phyloP scores from a whole-genome alignment of 2,888 invertebrate species.

The Lochmaea crataegi region DNA sequence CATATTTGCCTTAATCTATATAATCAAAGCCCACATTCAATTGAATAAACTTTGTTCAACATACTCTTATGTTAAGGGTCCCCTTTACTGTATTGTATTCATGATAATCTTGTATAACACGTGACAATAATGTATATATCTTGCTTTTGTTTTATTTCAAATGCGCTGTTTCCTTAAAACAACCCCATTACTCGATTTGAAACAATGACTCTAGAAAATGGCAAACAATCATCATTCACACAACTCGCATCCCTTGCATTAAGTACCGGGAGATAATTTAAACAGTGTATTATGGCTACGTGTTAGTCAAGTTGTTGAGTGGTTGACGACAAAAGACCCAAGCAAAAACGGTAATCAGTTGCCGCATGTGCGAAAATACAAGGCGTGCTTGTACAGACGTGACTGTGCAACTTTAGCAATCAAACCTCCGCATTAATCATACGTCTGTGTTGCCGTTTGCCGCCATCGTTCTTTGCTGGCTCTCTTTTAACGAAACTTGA shows the following conservation, averaged over 20 bases:
- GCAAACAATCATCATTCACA: not conserved
- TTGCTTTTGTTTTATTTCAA: not conserved
- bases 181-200: not conserved
- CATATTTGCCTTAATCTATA: too few species aligned
- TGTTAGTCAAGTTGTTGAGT: constrained; percentile 53
- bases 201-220: not conserved
- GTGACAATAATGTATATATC: not conserved
- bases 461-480: constrained; percentile 9
- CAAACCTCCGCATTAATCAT: constrained; percentile 57
- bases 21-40: not conserved
- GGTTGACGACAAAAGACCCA: constrained; percentile 30
- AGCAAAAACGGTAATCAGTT: constrained; percentile 56
- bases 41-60: not conserved
- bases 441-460: constrained; percentile 45
- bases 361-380: constrained; percentile 39
- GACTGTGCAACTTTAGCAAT: constrained; percentile 57
- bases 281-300: constrained; percentile 49
- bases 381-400: constrained; percentile 55
- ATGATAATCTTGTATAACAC: not conserved
- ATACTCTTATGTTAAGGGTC: not conserved
- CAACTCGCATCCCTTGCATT: not conserved
- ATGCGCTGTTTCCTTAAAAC: not conserved
- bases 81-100: not conserved
- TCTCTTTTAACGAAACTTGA: not conserved
- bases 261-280: constrained; percentile 11